Base-by-base conservation (phyloP, 2,797 vertebrate genomes). In the Parotocinclus haroldoi region DNA sequence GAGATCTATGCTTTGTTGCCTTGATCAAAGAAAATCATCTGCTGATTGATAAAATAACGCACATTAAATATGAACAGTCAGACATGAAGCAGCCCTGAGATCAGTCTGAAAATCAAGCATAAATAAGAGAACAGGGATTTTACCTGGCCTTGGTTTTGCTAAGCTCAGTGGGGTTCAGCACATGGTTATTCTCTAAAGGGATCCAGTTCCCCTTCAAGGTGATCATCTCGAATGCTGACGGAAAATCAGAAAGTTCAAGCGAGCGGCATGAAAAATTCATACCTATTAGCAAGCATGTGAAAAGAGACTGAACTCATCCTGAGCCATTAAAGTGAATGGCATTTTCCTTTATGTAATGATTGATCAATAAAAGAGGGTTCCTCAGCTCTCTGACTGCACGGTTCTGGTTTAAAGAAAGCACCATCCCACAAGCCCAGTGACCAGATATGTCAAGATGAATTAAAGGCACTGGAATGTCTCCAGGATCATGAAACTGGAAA, bases 381-480 rank as follows among this genome's bases (percentile, higher is more conserved):
- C 40, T 17, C 10, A n/a, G 44, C 0, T 55, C 27, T 54, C 9
- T 55, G 12, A 11, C 58, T 61, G 44, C 53, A 63, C 44, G 37
- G 36, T 12, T 54, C 44, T 16, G 58, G 51, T 51, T 63, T 63
- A 18, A 27, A 50, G 17, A 13, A 50, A 14, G 46, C 37, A 62
- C 3, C 10, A 12, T 56, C 42, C 54, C 9, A 54, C n/a, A 10
- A 54, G 52, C 16, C 9, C 42, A 42, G 17, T 9, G n/a, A 50
- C n/a, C 37, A 36, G 40, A 45, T 55, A 48, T 55, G 58, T 56
- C 58, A 55, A 62, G 62, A 62, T 36, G 44, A 63, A 69, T 56
- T 55, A 63, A 63, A 63, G 44, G n/a, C 13, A 51, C n/a, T 70
- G 53, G 39, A 63, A 10, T 10, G 27, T 6, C 3, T 48, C 40